Percentiles rank a stretch among this genome's conserved stretches.
These are phyloP conservation scores for Zaprionus camerounensis DNA, from an alignment of 1,140 invertebrate genomes.

Conservation along the genomic window DNA sequence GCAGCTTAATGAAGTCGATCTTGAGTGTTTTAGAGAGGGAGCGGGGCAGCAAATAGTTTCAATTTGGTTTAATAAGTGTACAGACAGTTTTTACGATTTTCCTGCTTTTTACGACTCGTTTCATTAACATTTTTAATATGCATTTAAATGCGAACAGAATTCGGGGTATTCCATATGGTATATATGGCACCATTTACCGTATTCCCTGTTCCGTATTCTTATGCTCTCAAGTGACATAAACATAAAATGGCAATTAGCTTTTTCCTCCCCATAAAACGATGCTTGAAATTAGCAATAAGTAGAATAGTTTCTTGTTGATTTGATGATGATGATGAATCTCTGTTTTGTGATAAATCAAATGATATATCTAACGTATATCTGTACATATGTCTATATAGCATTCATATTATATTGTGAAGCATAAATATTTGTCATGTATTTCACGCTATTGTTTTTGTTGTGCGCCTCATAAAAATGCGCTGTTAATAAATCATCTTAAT, in stretches of 20 bases:
- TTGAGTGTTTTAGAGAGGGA: constrained; percentile 45
- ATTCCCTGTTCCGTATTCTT: neutral
- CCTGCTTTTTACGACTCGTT: constrained; percentile 77
- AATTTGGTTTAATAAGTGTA: constrained; percentile 66
- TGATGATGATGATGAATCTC: constrained; percentile 7
- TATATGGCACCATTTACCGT: neutral
- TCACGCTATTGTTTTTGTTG: constrained; percentile 46
- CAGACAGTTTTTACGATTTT: constrained; percentile 76
- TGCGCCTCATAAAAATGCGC: constrained; percentile 74
- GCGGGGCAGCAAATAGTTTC: constrained; percentile 52
- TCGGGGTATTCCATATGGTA: neutral
- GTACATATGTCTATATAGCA: constrained; percentile 37
- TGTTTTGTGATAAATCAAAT: constrained; percentile 65
- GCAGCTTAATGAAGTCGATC: constrained; percentile 61
- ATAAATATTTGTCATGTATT: constrained; percentile 65
- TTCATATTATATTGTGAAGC: constrained; percentile 45
- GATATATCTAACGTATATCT: constrained; percentile 32
- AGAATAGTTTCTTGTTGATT: constrained; percentile 25
- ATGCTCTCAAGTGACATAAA: constrained; percentile 53
- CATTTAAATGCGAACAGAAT: constrained; percentile 47
- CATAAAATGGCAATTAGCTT: constrained; percentile 75
- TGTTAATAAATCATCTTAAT: constrained; percentile 78
- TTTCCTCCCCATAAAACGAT: constrained; percentile 34
- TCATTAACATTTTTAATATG: constrained; percentile 76
- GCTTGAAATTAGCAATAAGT: constrained; percentile 64